Conservation (phyloP, 2,888 invertebrate genomes). For the Cheiracanthium punctorium region DNA sequence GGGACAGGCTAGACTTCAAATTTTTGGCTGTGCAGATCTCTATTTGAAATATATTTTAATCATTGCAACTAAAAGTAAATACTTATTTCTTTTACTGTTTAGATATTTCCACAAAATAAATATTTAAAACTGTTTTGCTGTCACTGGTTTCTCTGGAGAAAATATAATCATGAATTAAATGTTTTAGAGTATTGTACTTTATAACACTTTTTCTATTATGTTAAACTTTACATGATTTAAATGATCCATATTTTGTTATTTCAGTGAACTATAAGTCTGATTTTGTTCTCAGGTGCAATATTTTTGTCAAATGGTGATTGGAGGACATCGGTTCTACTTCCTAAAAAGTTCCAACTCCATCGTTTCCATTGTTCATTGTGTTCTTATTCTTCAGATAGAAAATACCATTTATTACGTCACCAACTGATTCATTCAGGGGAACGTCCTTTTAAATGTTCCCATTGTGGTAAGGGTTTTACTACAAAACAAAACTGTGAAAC, state of each 20-base stretch:
- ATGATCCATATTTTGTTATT: slow-evolving; percentile 2
- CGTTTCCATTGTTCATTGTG: slow-evolving; percentile 48
- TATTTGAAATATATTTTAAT: too few species aligned
- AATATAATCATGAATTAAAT: too few species aligned
- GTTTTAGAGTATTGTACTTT: not conserved
- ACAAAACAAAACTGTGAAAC: slow-evolving; percentile 64
- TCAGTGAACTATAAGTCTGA: not conserved
- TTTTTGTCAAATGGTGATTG: slow-evolving; percentile 38
- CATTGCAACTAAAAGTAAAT: too few species aligned
- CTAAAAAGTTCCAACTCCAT: slow-evolving; percentile 26
- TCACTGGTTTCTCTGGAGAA: too few species aligned
- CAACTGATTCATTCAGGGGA: slow-evolving; percentile 62
- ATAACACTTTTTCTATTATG: not conserved
- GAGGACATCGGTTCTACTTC: slow-evolving; percentile 36
- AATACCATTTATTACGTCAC: slow-evolving; percentile 47
- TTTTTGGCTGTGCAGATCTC: too few species aligned
- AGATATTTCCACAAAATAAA: too few species aligned
- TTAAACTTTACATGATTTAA: not conserved
- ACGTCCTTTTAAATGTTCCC: slow-evolving; percentile 49
- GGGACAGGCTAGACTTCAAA: too few species aligned
- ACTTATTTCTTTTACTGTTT: too few species aligned
- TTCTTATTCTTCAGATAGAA: slow-evolving; percentile 51
- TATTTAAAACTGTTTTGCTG: too few species aligned
- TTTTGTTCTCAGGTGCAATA: slow-evolving; percentile 31
- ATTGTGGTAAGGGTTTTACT: slow-evolving; percentile 61